A percentile compares a stretch with the other conserved stretches of the same genome.
These are phyloP conservation scores for Acrocephalus kingi DNA, from an alignment of 2,113 vertebrate species.

Conservation along the genomic window DNA sequence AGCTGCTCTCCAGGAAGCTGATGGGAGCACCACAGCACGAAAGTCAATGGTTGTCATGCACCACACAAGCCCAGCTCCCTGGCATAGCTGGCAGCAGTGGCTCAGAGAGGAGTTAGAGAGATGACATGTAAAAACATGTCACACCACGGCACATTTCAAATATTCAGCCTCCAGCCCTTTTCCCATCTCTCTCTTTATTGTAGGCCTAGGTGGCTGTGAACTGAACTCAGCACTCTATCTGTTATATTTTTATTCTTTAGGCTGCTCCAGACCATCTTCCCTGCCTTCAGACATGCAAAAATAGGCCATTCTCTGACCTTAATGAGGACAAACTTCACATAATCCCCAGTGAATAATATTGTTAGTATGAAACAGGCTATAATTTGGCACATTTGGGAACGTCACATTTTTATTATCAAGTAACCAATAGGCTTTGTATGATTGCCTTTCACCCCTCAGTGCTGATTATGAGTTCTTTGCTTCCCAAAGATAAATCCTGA, in stretches of 20 bases:
- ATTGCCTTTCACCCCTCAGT: conserved; percentile 12
- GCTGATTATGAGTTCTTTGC: conserved; percentile 46
- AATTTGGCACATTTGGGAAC: conserved; percentile 45
- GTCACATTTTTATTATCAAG: conserved; percentile 35
- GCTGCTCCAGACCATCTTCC: not conserved
- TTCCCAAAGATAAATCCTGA: conserved; percentile 64
- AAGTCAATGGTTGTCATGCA: not conserved
- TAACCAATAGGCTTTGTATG: conserved; percentile 39
- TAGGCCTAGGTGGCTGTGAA: not conserved
- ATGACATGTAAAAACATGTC: not conserved
- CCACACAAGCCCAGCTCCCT: not conserved
- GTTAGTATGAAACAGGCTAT: conserved; percentile 43
- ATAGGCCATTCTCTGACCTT: conserved; percentile 52
- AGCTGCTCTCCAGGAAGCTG: not conserved
- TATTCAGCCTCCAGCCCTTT: not conserved
- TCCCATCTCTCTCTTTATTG: not conserved
- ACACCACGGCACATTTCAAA: not conserved
- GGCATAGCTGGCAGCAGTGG: not conserved
- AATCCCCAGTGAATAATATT: conserved; percentile 37
- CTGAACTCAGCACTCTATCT: not conserved
- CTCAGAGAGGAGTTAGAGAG: not conserved
- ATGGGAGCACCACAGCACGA: not conserved
- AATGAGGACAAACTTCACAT: conserved; percentile 59
- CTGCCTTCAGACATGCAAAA: conserved; percentile 48
- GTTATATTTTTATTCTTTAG: conserved; percentile 4